Evolutionary conservation across 2,888 invertebrate species (phyloP), one percentile per base, ranked within the genome.

Genomic region (Anarsia innoxiella): DNA sequence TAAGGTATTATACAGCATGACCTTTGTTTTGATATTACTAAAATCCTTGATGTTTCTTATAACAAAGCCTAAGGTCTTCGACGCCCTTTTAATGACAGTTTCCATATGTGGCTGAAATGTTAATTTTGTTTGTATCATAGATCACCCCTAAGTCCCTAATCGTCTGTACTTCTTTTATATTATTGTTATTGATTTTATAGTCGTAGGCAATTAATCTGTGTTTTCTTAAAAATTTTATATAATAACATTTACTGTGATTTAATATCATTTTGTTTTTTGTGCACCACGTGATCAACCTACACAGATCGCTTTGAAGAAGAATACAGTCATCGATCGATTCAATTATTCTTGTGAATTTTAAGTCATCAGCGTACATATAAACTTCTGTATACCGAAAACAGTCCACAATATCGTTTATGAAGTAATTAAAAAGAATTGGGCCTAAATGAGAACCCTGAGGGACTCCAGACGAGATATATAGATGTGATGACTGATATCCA

Each of bases 371-470:
- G n/a, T 9, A 25, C 25, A 25, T 4, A 25, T 4, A 25, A 3
- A n/a, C 8, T n/a, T n/a, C n/a, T 3, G 8, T 9, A 25, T 25
- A n/a, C 2, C n/a, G 5, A 9, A 25, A 9, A 9, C 4, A 3
- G 5, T 9, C 3, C 3, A n/a, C 2, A 9, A 25, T 4, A n/a
- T 40, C 44, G 15, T 44, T 44, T 5, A 44, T 28, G 26, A 44
- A 44, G 16, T 37, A 39, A 16, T 41, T 41, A 19, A 44, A 44
- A 1, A 44, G 29, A 10, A 44, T 25, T 14, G 42, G 45, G 12
- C 45, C 45, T 9, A 45, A 31, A 39, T 45, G 39, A 6, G 45
- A 45, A n/a, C 45, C 45, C 15, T 44, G 41, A n/a, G 44, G 44
- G 3, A 41, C 40, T 4, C 41, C 41, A 2, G 44, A 44, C 5